phyloP scores from a whole-genome alignment of 92 coral and sea anemone species.

The Ricordea florida region DNA sequence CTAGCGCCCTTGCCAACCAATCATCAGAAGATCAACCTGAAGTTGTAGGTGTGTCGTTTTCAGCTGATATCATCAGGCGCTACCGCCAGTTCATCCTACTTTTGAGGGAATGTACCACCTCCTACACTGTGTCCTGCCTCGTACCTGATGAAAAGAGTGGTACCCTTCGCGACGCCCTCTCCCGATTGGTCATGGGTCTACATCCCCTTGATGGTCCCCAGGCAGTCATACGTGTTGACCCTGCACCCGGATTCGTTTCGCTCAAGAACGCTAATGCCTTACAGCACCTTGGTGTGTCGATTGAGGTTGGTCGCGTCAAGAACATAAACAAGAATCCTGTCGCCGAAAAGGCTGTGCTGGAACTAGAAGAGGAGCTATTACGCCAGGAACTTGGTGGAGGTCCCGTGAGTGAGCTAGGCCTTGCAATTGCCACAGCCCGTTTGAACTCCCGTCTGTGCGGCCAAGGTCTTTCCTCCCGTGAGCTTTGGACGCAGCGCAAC shows the following conservation, averaged over 20 bases:
- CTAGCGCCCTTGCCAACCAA: constrained; percentile 30
- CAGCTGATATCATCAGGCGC: constrained; percentile 44
- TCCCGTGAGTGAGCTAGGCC: constrained; percentile 1
- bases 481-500: constrained; percentile 44
- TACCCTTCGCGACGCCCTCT: constrained; percentile 35
- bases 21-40: constrained; percentile 57
- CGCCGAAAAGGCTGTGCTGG: no score
- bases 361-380: no score
- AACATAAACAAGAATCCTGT: constrained; percentile 59
- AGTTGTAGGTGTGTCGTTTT: constrained; percentile 26
- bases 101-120: constrained; percentile 42
- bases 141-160: constrained; percentile 46
- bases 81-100: constrained; percentile 32
- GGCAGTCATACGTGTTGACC: constrained; percentile 53
- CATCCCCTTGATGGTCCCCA: constrained; percentile 47
- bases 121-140: constrained; percentile 35
- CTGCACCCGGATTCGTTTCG: constrained; percentile 44
- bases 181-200: constrained; percentile 34
- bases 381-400: constrained; percentile 51
- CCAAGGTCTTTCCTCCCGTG: constrained; percentile 35
- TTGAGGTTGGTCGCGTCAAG: constrained; percentile 43
- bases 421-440: constrained; percentile 46
- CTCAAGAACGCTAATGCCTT: constrained; percentile 2
- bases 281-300: constrained; percentile 26
- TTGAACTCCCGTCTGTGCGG: background rate